phyloP scores from a whole-genome alignment of 2,888 invertebrate species.

The Apamea sordens region DNA sequence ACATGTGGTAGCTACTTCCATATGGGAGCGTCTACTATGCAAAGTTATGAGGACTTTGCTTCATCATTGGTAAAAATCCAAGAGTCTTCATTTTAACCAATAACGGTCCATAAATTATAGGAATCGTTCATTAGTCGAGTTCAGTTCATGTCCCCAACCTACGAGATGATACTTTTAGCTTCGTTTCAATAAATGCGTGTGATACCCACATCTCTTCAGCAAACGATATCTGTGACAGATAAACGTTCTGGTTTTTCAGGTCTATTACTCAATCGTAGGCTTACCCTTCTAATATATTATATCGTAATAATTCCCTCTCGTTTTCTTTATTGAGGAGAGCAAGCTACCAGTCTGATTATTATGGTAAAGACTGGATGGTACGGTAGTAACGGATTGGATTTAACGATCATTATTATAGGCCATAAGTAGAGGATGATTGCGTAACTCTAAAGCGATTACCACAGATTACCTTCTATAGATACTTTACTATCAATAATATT shows the following conservation, averaged over 20 bases:
- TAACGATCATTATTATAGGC: slow-evolving; percentile 56
- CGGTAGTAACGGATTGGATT: slow-evolving; percentile 43
- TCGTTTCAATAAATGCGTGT: too few relatives aligned
- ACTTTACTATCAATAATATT: slow-evolving; percentile 18
- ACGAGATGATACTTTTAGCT: neutral
- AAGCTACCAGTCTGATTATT: slow-evolving; percentile 36
- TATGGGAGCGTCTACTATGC: neutral
- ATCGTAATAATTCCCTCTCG: slow-evolving; percentile 9
- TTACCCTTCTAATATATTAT: neutral
- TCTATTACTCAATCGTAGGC: neutral
- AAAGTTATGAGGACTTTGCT: neutral
- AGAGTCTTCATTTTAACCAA: neutral
- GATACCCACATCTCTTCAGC: neutral
- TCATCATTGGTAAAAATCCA: neutral
- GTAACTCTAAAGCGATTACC: slow-evolving; percentile 40
- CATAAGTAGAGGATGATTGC: slow-evolving; percentile 44
- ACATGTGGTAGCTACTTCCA: neutral
- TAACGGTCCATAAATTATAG: neutral
- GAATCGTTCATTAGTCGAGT: neutral
- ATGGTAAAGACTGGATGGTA: slow-evolving; percentile 38
- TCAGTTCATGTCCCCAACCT: neutral
- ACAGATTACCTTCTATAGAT: slow-evolving; percentile 14
- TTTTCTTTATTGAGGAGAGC: slow-evolving; percentile 2
- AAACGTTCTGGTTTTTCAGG: neutral
- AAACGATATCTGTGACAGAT: neutral